Conservation (phyloP, 2,888 invertebrate genomes). For the Drosophila atripex region DNA sequence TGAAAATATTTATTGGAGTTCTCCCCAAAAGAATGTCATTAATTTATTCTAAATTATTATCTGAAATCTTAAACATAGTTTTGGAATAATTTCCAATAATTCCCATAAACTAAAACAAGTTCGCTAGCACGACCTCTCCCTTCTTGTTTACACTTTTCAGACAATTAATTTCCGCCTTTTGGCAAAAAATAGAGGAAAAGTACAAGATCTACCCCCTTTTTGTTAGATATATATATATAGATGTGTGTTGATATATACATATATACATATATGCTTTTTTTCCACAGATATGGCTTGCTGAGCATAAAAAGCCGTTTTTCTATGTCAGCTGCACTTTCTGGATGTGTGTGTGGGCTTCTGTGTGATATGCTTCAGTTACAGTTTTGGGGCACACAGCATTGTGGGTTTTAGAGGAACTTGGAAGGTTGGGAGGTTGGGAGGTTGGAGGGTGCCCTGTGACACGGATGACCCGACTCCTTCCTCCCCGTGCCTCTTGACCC, state of each 20-base stretch:
- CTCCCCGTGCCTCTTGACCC: constrained; percentile 9
- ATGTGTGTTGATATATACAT: constrained; percentile 15
- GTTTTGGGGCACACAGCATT: constrained; percentile 23
- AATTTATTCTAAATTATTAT: no score
- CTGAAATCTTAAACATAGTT: no score
- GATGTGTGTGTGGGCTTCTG: constrained; percentile 13
- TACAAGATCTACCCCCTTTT: constrained; percentile 1
- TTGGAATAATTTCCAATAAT: no score
- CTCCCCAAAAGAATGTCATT: no score
- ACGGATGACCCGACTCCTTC: constrained; percentile 4
- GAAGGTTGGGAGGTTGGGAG: background rate
- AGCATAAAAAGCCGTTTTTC: constrained; percentile 70
- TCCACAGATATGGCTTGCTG: constrained; percentile 17
- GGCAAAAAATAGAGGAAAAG: background rate
- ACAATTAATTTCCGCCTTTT: constrained; percentile 1
- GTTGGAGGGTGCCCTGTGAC: constrained; percentile 13
- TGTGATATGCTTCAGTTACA: constrained; percentile 67
- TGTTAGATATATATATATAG: constrained; percentile 6
- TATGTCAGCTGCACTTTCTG: constrained; percentile 72
- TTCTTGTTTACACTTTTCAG: background rate
- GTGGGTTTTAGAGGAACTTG: background rate
- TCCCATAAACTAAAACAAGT: background rate
- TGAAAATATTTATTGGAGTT: background rate
- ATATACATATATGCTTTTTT: constrained; percentile 20
- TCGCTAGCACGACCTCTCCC: background rate